Conservation (phyloP, 2,888 invertebrate species). For the Trissolcus japonicus region DNA sequence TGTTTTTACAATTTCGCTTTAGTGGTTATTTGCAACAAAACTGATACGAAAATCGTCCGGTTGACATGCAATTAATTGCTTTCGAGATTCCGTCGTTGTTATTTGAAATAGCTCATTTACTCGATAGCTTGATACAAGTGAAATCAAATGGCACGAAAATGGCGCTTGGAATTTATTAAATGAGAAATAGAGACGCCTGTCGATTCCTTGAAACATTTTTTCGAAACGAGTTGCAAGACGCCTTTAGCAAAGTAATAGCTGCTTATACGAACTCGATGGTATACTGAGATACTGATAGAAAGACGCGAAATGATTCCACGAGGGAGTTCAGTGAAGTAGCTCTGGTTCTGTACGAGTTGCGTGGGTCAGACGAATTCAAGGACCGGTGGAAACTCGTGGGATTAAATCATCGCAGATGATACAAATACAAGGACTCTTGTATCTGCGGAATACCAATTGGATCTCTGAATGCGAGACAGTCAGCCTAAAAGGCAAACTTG, state of each 20-base stretch:
- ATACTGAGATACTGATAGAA: slow-evolving; percentile 37
- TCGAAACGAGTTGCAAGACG: slow-evolving; percentile 39
- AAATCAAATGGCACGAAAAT: slow-evolving; percentile 23
- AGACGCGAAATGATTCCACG: slow-evolving; percentile 65
- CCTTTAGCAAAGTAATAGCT: slow-evolving; percentile 55
- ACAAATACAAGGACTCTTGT: slow-evolving; percentile 65
- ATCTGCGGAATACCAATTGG: slow-evolving; percentile 71
- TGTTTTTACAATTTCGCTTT: too few species aligned
- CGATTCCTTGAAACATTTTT: slow-evolving; percentile 30
- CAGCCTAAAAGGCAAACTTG: slow-evolving; percentile 57
- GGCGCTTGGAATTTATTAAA: slow-evolving; percentile 22
- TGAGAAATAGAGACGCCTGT: slow-evolving; percentile 7
- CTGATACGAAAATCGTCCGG: too few species aligned
- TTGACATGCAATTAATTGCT: too few species aligned
- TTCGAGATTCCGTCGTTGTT: too few species aligned
- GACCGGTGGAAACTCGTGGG: slow-evolving; percentile 55
- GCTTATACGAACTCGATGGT: slow-evolving; percentile 49
- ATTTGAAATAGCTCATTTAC: not conserved
- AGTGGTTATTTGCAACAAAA: too few species aligned
- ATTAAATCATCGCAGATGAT: slow-evolving; percentile 65
- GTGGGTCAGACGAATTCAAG: slow-evolving; percentile 51
- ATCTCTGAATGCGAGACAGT: slow-evolving; percentile 62
- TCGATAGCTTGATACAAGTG: not conserved
- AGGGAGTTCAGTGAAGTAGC: slow-evolving; percentile 63
- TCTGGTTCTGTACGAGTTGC: slow-evolving; percentile 56